These are phyloP conservation scores for Spicauda simplicius DNA, from an alignment of 2,888 invertebrate genomes.

Conservation along the genomic window DNA sequence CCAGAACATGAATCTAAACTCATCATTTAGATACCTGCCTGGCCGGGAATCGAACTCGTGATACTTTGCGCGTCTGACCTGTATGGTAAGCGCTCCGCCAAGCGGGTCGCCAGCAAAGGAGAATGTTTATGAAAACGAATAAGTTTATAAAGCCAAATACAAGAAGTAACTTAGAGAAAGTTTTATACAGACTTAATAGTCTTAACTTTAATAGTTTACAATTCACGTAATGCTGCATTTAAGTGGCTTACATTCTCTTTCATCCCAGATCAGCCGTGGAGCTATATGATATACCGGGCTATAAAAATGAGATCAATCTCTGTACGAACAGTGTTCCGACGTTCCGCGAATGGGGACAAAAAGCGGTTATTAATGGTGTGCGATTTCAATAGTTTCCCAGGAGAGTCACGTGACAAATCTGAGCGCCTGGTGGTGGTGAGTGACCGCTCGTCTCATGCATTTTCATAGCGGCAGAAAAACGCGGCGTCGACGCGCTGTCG, in stretches of 20 bases:
- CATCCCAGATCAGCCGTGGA: background rate
- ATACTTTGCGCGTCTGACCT: no score
- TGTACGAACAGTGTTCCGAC: constrained; percentile 18
- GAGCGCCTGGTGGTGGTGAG: constrained; percentile 37
- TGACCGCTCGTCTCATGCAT: constrained; percentile 57
- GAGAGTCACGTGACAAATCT: constrained; percentile 48
- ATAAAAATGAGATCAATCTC: constrained; percentile 34
- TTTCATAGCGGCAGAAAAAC: constrained; percentile 63
- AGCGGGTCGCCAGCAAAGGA: no score
- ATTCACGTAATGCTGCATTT: background rate
- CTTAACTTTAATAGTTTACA: background rate
- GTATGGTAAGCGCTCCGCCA: no score
- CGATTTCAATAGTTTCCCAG: constrained; percentile 39
- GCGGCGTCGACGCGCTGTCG: constrained; percentile 53
- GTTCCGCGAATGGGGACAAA: constrained; percentile 21
- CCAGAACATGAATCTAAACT: no score
- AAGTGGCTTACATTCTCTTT: constrained; percentile 5
- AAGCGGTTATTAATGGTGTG: constrained; percentile 38
- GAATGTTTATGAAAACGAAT: no score
- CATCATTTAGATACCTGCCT: no score
- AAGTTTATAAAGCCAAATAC: no score
- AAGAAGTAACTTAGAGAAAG: no score
- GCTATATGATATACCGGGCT: constrained; percentile 6
- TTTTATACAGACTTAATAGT: no score
- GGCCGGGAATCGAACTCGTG: no score